A percentile compares a stretch with the other conserved stretches of the same genome.
These are phyloP conservation scores for Luscinia luscinia DNA, from an alignment of 2,797 vertebrate species.

Conservation along the genomic window DNA sequence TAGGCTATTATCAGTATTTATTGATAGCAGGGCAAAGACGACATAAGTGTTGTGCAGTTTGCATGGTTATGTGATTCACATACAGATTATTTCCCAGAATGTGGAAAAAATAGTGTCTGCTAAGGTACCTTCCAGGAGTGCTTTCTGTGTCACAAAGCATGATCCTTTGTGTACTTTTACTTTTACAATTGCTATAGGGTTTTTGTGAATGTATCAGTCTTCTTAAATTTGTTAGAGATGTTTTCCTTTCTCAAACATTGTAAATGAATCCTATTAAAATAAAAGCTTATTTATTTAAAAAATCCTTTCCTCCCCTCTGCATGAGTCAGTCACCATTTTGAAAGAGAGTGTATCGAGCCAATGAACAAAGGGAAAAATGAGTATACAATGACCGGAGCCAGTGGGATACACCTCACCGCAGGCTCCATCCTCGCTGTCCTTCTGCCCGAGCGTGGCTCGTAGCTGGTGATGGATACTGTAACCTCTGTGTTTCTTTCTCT, in stretches of 20 bases:
- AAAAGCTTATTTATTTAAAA: not conserved
- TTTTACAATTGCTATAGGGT: not conserved
- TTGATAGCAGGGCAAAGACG: not conserved
- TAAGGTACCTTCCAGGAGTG: not conserved
- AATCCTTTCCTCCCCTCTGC: not conserved
- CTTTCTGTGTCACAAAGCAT: not conserved
- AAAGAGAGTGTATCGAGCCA: not conserved
- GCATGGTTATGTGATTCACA: not conserved
- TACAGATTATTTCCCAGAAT: not conserved
- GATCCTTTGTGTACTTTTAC: not conserved
- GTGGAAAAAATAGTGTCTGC: not conserved
- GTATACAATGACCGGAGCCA: not conserved
- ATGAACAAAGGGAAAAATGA: not conserved
- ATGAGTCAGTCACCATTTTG: not conserved
- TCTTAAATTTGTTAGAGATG: not conserved
- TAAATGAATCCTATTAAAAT: not conserved
- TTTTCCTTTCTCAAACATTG: not conserved
- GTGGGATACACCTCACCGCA: not conserved
- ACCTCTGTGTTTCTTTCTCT: not conserved
- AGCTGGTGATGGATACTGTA: not conserved
- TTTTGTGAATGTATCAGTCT: not conserved
- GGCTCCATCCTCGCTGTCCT: not conserved
- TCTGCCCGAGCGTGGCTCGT: not conserved
- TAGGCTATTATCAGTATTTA: not conserved
- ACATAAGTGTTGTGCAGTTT: not conserved